Evolutionary conservation across 2,888 invertebrate species (phyloP).

Genomic region (Tetranychus truncatus): DNA sequence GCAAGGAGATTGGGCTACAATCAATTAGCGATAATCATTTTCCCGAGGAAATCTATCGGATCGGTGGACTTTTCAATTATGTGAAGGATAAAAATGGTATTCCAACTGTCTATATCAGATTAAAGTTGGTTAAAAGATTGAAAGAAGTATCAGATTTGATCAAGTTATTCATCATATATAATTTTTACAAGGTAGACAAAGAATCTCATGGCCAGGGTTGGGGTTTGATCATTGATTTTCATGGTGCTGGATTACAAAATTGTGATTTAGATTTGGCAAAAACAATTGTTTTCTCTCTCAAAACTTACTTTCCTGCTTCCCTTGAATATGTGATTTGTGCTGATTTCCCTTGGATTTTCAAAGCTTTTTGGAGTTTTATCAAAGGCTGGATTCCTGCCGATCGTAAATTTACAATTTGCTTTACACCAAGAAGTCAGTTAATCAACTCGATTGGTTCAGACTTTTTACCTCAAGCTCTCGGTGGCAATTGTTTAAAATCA

Average conservation of each 20-base stretch:
- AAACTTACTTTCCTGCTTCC: conserved; percentile 9
- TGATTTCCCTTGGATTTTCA: conserved; percentile 14
- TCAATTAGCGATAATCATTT: conserved; percentile 11
- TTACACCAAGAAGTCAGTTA: background rate
- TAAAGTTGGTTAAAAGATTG: background rate
- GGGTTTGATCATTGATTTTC: conserved; percentile 12
- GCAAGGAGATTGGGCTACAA: background rate
- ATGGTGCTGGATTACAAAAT: conserved; percentile 1
- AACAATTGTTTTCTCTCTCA: background rate
- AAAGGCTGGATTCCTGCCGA: conserved; percentile 8
- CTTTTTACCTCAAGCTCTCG: conserved; percentile 7
- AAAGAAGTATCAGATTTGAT: background rate
- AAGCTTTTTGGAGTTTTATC: conserved; percentile 10
- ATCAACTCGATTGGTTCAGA: background rate
- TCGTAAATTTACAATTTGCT: background rate
- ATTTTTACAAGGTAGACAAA: background rate
- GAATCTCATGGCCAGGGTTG: conserved; percentile 6
- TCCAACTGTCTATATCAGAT: conserved; percentile 12
- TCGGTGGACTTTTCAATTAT: conserved; percentile 10
- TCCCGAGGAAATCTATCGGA: conserved; percentile 12
- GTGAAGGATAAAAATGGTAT: background rate
- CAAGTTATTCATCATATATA: conserved; percentile 6
- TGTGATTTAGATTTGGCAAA: conserved; percentile 9
- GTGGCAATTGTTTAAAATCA: background rate
- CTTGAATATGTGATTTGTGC: conserved; percentile 1